Conservation (phyloP, 1,140 invertebrate genomes). For the Dolichoris vasculosae region DNA sequence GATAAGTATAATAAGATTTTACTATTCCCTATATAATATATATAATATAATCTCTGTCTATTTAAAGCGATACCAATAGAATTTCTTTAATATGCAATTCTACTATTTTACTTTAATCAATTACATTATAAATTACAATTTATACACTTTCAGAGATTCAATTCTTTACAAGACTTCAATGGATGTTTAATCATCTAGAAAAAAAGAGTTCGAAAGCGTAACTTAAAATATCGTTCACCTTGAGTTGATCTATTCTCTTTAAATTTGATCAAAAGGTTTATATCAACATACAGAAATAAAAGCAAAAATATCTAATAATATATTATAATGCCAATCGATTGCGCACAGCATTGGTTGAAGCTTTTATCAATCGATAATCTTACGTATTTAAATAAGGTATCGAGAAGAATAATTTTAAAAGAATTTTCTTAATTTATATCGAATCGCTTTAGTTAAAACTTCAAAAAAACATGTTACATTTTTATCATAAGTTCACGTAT, state of each 20-base stretch:
- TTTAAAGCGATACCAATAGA: neutral
- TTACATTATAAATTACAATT: neutral
- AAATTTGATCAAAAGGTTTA: neutral
- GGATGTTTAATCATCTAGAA: neutral
- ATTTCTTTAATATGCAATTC: neutral
- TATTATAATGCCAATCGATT: neutral
- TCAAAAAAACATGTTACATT: neutral
- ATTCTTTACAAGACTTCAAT: neutral
- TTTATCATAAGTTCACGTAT: neutral
- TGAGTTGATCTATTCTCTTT: neutral
- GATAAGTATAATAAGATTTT: neutral
- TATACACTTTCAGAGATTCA: neutral
- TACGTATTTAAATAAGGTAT: neutral
- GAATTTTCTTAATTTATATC: neutral
- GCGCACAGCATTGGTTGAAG: neutral
- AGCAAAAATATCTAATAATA: neutral
- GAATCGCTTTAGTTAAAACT: neutral
- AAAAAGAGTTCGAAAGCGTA: neutral
- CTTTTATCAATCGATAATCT: neutral
- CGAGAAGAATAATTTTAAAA: neutral
- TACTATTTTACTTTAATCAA: neutral
- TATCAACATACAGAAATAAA: neutral
- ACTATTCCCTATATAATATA: neutral
- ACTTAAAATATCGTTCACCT: neutral
- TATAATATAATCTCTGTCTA: neutral